A percentile compares a stretch with the other conserved stretches of the same genome.
These are phyloP conservation scores for Candoia aspera DNA, from an alignment of 2,113 vertebrate genomes.

Conservation along the genomic window DNA sequence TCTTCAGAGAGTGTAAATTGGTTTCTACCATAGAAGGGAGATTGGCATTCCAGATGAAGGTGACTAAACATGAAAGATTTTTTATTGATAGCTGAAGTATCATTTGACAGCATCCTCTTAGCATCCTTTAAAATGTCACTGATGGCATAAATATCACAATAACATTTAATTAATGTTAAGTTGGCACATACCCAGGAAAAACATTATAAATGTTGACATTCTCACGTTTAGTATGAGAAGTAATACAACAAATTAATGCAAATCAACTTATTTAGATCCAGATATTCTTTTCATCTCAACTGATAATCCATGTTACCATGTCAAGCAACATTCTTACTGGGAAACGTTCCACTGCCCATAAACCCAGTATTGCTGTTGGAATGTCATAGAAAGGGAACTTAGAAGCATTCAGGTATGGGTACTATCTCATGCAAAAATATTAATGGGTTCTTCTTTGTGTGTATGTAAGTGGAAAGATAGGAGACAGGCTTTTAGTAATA, in stretches of 20 bases:
- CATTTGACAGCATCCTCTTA: slow-evolving; percentile 18
- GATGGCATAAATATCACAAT: slow-evolving; percentile 37
- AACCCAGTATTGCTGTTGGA: not conserved
- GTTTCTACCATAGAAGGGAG: not conserved
- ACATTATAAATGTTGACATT: slow-evolving; percentile 24
- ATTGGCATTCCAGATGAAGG: slow-evolving; percentile 28
- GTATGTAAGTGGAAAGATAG: not conserved
- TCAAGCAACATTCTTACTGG: not conserved
- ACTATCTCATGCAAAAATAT: not conserved
- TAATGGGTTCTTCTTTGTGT: not conserved
- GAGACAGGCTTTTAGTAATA: not conserved
- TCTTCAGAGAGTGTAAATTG: not conserved
- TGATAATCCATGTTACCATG: not conserved
- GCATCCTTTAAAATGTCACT: slow-evolving; percentile 33
- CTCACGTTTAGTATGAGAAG: slow-evolving; percentile 46
- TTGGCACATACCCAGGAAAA: slow-evolving; percentile 31
- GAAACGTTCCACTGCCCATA: not conserved
- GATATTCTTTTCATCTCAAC: not conserved
- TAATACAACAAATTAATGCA: slow-evolving; percentile 25
- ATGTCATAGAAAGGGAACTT: not conserved
- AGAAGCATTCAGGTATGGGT: not conserved
- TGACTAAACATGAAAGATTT: slow-evolving; percentile 40
- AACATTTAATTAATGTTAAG: slow-evolving; percentile 38
- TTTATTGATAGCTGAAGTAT: slow-evolving; percentile 47
- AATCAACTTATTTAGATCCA: not conserved